Percentiles rank a stretch among this genome's conserved stretches.
These are phyloP conservation scores for Catagonus wagneri DNA, from an alignment of 2,113 vertebrate species.

Conservation along the genomic window DNA sequence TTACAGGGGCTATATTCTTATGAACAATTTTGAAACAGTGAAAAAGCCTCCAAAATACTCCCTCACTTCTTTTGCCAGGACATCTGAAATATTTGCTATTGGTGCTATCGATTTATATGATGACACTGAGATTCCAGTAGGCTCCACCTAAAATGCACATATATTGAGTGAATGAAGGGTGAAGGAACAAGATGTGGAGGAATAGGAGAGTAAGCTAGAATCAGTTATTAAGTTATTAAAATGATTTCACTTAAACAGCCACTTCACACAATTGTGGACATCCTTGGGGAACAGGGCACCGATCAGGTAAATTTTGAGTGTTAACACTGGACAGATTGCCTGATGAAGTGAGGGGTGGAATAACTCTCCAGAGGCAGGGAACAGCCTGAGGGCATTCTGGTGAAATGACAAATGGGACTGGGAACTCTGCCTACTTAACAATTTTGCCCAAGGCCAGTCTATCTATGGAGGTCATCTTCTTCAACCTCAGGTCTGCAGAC, in stretches of 20 bases:
- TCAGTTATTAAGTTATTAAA: slow-evolving; percentile 44
- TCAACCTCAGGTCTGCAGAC: slow-evolving; percentile 52
- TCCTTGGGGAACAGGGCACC: background rate
- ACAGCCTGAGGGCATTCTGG: slow-evolving; percentile 58
- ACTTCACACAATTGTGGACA: background rate
- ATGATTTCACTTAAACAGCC: slow-evolving; percentile 64
- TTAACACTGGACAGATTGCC: background rate
- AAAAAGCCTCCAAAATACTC: background rate
- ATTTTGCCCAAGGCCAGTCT: slow-evolving; percentile 72
- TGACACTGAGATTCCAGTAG: background rate
- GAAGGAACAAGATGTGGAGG: background rate
- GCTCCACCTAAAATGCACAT: background rate
- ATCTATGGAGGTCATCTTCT: slow-evolving; percentile 74
- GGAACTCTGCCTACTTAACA: slow-evolving; percentile 73
- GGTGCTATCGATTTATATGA: background rate
- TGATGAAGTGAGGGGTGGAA: background rate
- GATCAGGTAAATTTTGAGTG: background rate
- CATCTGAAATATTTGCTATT: background rate
- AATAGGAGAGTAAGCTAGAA: background rate
- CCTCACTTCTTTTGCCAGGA: background rate
- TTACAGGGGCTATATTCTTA: background rate
- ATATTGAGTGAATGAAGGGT: background rate
- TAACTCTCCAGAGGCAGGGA: slow-evolving; percentile 28
- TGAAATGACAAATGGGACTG: slow-evolving; percentile 76
- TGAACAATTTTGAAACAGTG: background rate